These are phyloP conservation scores for Oenanthe melanoleuca DNA, from an alignment of 2,113 vertebrate species.

Conservation along the genomic window DNA sequence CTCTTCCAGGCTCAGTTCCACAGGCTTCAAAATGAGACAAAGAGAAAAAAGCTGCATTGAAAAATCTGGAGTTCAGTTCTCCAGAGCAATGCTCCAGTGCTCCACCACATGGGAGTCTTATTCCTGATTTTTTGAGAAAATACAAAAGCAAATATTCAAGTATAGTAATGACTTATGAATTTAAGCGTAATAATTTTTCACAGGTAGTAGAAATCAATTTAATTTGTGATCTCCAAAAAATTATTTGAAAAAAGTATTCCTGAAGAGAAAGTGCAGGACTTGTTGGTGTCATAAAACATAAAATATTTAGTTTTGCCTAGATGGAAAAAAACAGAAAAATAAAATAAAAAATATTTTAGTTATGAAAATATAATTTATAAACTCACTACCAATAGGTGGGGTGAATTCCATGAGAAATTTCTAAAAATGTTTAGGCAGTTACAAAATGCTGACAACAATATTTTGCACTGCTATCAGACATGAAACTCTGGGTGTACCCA, in stretches of 20 bases:
- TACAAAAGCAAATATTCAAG: not conserved
- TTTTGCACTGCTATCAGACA: not conserved
- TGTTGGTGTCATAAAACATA: not conserved
- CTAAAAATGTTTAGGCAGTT: not conserved
- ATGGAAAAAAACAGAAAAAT: not conserved
- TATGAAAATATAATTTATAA: not conserved
- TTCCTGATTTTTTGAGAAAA: not conserved
- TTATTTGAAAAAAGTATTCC: not conserved
- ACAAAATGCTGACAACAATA: not conserved
- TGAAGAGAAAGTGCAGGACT: not conserved
- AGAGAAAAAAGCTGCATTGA: rapidly evolving
- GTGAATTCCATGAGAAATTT: not conserved
- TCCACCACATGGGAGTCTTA: not conserved
- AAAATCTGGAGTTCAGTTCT: not conserved
- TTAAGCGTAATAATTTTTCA: not conserved
- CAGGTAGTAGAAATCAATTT: not conserved
- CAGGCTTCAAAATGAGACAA: not conserved
- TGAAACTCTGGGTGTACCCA: not conserved
- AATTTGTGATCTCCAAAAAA: not conserved
- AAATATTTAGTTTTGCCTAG: not conserved
- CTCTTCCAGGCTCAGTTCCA: not conserved
- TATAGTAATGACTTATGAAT: not conserved
- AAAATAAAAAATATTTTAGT: not conserved
- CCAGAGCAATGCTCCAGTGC: not conserved
- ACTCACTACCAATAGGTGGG: not conserved